These are phyloP conservation scores for Tenebrosternarchus preto DNA, from an alignment of 2,113 vertebrate species.

Conservation along the genomic window DNA sequence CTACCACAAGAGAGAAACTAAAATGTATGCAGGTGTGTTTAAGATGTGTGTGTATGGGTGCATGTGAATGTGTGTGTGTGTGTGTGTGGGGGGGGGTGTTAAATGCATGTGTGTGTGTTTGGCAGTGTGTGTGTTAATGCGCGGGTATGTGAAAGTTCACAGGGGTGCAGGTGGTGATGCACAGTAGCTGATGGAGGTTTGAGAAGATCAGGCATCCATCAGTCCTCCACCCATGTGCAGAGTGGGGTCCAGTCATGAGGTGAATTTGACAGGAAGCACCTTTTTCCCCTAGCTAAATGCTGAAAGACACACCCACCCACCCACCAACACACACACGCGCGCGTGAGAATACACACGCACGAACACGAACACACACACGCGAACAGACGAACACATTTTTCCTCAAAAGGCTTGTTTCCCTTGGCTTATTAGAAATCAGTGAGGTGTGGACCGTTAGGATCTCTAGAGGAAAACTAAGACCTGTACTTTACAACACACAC, in stretches of 20 bases:
- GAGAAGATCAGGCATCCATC: not conserved
- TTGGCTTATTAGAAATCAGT: conserved; percentile 44
- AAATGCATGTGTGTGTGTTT: no score
- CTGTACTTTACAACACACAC: conserved; percentile 47
- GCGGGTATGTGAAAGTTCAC: no score
- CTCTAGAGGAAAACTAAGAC: conserved; percentile 37
- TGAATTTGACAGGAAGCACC: conserved; percentile 50
- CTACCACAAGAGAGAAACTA: not conserved
- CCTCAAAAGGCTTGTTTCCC: conserved; percentile 53
- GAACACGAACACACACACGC: conserved; percentile 19
- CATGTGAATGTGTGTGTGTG: no score
- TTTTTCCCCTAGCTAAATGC: conserved; percentile 42
- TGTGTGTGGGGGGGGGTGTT: no score
- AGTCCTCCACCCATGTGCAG: conserved; percentile 27
- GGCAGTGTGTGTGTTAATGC: no score
- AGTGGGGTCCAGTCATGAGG: conserved; percentile 15
- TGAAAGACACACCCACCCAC: not conserved
- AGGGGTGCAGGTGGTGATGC: no score
- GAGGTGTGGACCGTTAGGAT: conserved; percentile 7
- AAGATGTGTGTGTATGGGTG: not conserved
- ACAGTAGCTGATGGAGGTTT: not conserved
- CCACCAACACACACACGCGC: conserved; percentile 4
- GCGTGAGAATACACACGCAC: conserved; percentile 20
- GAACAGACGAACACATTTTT: conserved; percentile 45
- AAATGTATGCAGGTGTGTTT: not conserved